Percentiles rank a stretch among this genome's conserved stretches.
Conservation (phyloP, 2,797 vertebrate species). For the Remorina albescens region DNA sequence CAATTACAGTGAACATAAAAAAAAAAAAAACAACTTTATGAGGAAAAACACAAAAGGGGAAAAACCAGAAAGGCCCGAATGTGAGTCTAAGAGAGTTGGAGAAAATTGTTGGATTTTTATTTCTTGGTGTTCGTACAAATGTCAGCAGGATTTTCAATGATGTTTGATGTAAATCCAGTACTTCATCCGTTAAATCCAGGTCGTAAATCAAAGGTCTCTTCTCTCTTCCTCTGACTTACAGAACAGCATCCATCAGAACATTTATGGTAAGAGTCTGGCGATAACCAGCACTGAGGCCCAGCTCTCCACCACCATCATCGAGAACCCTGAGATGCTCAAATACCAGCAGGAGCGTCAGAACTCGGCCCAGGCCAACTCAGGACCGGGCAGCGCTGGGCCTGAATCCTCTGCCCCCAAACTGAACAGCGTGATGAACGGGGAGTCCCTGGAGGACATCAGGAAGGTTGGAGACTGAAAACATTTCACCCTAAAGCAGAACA, state of each 20-base stretch:
- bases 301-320: conserved; percentile 95
- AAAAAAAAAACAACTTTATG: too few relatives aligned
- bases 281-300: conserved; percentile 94
- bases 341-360: conserved; percentile 91
- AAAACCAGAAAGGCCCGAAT: too few relatives aligned
- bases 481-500: not conserved
- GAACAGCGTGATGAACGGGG: conserved; percentile 94
- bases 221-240: conserved; percentile 56
- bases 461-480: conserved; percentile 84
- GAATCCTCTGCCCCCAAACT: conserved; percentile 88
- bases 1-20: too few relatives aligned
- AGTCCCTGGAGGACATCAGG: conserved; percentile 96
- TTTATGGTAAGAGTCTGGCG: conserved; percentile 97
- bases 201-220: not conserved
- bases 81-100: too few relatives aligned
- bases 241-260: conserved; percentile 98
- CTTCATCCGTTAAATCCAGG: too few relatives aligned
- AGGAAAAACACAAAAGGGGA: too few relatives aligned
- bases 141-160: too few relatives aligned
- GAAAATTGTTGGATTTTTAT: not conserved
- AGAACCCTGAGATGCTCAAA: conserved; percentile 99
- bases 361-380: conserved; percentile 80
- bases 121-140: too few relatives aligned
- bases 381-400: conserved; percentile 51
- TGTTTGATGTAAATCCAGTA: not conserved